Evolutionary conservation across 1,140 invertebrate species (phyloP).

Genomic region (Lethocerus indicus): DNA sequence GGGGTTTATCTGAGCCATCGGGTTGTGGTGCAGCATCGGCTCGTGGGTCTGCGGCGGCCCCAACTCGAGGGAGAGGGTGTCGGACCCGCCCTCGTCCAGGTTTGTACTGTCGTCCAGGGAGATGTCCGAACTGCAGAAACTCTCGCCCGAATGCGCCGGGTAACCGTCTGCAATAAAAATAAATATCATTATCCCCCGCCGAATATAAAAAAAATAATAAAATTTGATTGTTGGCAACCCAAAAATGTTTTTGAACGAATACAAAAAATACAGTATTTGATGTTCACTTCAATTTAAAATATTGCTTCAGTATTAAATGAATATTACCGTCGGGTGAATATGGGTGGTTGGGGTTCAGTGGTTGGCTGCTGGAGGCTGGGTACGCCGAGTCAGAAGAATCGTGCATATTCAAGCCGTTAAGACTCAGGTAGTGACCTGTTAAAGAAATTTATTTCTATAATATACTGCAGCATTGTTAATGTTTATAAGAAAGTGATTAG

Average conservation of each 20-base stretch:
- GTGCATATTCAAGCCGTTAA: constrained; percentile 32
- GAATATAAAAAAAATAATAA: neutral
- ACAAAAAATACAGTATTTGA: neutral
- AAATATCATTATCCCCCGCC: neutral
- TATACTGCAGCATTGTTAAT: constrained; percentile 20
- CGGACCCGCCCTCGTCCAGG: constrained; percentile 59
- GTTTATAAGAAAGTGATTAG: neutral
- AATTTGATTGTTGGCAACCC: too few species aligned
- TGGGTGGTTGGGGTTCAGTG: constrained; percentile 69
- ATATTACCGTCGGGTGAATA: constrained; percentile 73
- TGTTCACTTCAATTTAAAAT: neutral
- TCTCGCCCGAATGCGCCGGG: constrained; percentile 68
- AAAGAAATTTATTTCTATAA: too few species aligned
- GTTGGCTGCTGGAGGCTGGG: constrained; percentile 30
- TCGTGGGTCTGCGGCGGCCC: constrained; percentile 23
- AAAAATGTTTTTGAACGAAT: neutral
- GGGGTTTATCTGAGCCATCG: constrained; percentile 57
- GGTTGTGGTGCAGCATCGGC: constrained; percentile 10
- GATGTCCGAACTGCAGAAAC: constrained; percentile 77
- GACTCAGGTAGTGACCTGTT: constrained; percentile 34
- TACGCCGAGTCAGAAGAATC: constrained; percentile 23
- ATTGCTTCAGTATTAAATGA: neutral
- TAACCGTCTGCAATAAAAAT: constrained; percentile 46
- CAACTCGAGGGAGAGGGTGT: constrained; percentile 53
- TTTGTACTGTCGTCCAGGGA: constrained; percentile 67